A percentile compares a stretch with the other conserved stretches of the same genome.
These are phyloP conservation scores for Sycobia sp. DNA, from an alignment of 1,140 invertebrate genomes.

Conservation along the genomic window DNA sequence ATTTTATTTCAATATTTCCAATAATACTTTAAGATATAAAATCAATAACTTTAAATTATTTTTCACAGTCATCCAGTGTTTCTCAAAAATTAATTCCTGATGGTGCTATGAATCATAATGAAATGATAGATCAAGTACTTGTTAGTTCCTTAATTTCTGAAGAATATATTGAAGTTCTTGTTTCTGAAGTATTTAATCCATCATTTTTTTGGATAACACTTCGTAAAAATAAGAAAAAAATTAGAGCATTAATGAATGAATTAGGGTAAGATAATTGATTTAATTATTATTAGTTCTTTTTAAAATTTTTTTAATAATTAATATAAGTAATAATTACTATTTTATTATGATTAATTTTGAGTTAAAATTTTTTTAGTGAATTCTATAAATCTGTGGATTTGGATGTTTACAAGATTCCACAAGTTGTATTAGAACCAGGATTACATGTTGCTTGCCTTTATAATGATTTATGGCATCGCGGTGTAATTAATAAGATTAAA, in stretches of 20 bases:
- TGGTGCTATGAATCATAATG: constrained; percentile 42
- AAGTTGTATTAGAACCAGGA: constrained; percentile 45
- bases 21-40: not conserved
- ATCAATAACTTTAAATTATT: constrained; percentile 4
- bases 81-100: constrained; percentile 39
- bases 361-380: constrained; percentile 40
- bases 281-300: constrained; percentile 13
- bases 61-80: constrained; percentile 39
- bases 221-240: constrained; percentile 32
- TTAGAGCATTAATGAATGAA: constrained; percentile 45
- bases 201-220: constrained; percentile 56
- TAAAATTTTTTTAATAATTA: constrained; percentile 5
- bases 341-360: constrained; percentile 4
- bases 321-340: too few relatives aligned
- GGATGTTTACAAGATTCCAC: constrained; percentile 43
- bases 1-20: not conserved
- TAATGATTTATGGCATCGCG: constrained; percentile 51
- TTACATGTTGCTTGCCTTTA: constrained; percentile 53
- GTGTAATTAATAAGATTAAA: constrained; percentile 46
- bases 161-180: constrained; percentile 33
- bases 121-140: constrained; percentile 45
- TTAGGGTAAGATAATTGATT: constrained; percentile 44
- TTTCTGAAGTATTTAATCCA: constrained; percentile 51
- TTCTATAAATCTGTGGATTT: constrained; percentile 43
- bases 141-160: constrained; percentile 36